Evolutionary conservation across 2,888 invertebrate species (phyloP), one percentile per base, ranked within the genome.

Genomic region (Parnassius orleans): DNA sequence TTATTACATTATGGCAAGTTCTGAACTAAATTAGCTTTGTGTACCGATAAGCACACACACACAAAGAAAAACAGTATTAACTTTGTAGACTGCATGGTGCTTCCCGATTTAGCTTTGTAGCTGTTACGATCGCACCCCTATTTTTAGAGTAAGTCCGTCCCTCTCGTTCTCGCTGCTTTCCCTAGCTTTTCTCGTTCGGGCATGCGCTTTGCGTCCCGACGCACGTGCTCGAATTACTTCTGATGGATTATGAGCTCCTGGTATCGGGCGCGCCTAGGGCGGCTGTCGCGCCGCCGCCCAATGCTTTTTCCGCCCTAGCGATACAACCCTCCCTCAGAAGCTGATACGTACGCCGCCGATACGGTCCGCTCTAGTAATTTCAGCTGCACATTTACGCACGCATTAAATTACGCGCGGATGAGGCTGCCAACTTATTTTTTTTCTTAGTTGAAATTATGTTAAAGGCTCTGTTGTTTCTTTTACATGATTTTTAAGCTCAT

Each of bases 221-320:
- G 86, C 90, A 87, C 88, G 87, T 87, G 89, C 68, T 71, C 57
- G 43, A 56, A 44, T 59, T 76, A 64, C 86, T 90, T 79, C 79
- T 82, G 42, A 61, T 66, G 64, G 48, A 10, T 75, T 78, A 73
- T 92, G 90, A 0, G 73, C 65, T 64, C 93, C 82, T 92, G 90
- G 81, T 91, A 90, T 71, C 85, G 90, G 81, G 93, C 92, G 80
- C 93, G 93, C 79, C 87, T 87, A 79, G 92, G 92, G 81, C 92
- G 90, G 85, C 81, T 80, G 81, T 76, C 83, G 92, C 80, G 87
- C 86, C 87, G 92, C 92, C 87, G 85, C 78, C 68, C 92, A 89
- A 65, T 82, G 78, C 68, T 77, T 69, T 74, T 63, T 72, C 81
- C 79, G 81, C 83, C 83, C 79, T 74, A 83, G 75, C 83, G 79